A percentile compares a stretch with the other conserved stretches of the same genome.
These are phyloP conservation scores for Channa maculata DNA, from an alignment of 2,113 vertebrate species.

Conservation along the genomic window DNA sequence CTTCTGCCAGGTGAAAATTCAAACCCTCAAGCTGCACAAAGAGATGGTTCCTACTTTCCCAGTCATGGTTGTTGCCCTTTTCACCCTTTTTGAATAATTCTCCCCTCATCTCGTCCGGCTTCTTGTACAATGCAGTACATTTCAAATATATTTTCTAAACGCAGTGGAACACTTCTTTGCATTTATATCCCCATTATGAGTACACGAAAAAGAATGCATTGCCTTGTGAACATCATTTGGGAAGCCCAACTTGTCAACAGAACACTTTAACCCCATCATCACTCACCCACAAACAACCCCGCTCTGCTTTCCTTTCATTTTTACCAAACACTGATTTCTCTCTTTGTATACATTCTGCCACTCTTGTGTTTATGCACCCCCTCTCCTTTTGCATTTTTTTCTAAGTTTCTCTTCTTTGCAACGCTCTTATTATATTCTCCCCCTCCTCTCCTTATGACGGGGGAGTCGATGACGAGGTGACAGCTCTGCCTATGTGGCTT, in stretches of 20 bases:
- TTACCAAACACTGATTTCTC: neutral
- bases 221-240: neutral
- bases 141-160: neutral
- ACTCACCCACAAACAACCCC: neutral
- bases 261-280: neutral
- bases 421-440: neutral
- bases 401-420: neutral
- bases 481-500: slow-evolving; percentile 25
- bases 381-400: neutral
- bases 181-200: neutral
- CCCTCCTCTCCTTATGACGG: neutral
- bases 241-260: neutral
- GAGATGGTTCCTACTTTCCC: too few relatives aligned
- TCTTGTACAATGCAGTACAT: neutral
- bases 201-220: neutral
- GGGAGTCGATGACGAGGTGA: slow-evolving; percentile 11
- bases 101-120: too few relatives aligned
- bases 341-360: neutral
- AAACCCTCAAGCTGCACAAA: slow-evolving; percentile 20
- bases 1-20: slow-evolving; percentile 3
- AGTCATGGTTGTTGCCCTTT: too few relatives aligned
- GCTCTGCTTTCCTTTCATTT: neutral
- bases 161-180: neutral
- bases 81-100: too few relatives aligned
- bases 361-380: neutral